Evolutionary conservation across 2,113 vertebrate species (phyloP).

Genomic region (Rhinichthys klamathensis): DNA sequence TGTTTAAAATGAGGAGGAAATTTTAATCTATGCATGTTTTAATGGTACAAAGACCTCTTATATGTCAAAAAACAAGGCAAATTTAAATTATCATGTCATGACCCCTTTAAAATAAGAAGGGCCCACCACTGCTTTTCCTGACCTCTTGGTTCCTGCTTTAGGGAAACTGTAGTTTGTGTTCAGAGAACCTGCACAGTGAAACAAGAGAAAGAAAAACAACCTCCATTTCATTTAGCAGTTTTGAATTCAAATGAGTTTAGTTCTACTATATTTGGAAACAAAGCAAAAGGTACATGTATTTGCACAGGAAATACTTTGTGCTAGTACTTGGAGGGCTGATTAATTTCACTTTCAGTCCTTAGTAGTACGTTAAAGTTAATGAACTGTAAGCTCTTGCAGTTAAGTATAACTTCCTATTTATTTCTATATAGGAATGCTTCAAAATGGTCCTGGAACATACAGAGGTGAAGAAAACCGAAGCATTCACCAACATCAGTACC

Average conservation of each 20-base stretch:
- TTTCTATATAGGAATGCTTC: constrained; percentile 49
- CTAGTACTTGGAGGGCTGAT: neutral
- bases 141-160: neutral
- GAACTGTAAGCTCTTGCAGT: neutral
- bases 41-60: no score
- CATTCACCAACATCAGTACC: neutral
- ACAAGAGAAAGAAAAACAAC: constrained; percentile 34
- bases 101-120: neutral
- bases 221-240: neutral
- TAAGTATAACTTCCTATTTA: neutral
- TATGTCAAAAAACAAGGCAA: no score
- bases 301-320: neutral
- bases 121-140: neutral
- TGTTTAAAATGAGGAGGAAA: no score
- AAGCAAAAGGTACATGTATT: neutral
- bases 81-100: no score
- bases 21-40: no score
- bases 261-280: constrained; percentile 15
- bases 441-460: constrained; percentile 34
- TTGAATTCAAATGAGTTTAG: neutral
- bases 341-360: neutral
- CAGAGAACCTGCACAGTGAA: constrained; percentile 36
- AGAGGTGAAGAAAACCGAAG: constrained; percentile 32
- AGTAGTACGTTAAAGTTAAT: neutral
- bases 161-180: constrained; percentile 11